Percentiles rank a stretch among this genome's conserved stretches.
Evolutionary conservation across 2,797 vertebrate genomes (phyloP).

Genomic region (Ambastaia sidthimunki): DNA sequence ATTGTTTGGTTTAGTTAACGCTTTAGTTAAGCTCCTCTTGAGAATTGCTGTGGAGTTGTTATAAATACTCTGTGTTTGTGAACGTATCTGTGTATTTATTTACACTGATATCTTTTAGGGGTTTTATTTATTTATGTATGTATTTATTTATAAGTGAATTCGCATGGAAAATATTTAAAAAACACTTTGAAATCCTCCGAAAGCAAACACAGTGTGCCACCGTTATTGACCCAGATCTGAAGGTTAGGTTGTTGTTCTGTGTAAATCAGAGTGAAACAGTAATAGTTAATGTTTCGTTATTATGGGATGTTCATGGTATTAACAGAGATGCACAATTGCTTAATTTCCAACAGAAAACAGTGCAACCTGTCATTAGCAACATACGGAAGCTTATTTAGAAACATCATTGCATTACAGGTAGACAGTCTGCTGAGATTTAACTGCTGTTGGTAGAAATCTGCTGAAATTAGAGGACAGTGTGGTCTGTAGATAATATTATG

Average conservation of each 20-base stretch:
- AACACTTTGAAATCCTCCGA: background rate
- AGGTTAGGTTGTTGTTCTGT: background rate
- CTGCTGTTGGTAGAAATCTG: background rate
- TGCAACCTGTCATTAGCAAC: too few species aligned
- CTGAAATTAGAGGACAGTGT: background rate
- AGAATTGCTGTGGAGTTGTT: background rate
- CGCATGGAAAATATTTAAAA: background rate
- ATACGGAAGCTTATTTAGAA: background rate
- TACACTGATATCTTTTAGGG: background rate
- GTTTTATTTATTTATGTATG: background rate
- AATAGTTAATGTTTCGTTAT: background rate
- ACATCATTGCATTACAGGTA: background rate
- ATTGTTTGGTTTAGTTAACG: background rate
- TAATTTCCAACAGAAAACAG: background rate
- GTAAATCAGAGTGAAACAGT: background rate
- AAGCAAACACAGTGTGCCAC: background rate
- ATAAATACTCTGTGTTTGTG: background rate
- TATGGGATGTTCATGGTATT: background rate
- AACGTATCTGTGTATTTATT: background rate
- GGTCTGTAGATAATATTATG: background rate
- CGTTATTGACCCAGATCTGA: background rate
- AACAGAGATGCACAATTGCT: background rate
- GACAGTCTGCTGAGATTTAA: background rate
- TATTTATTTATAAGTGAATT: background rate
- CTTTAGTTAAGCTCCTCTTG: background rate